Base-by-base conservation (phyloP, 2,888 invertebrate genomes). In the Chaetogeoica ovagalla region DNA sequence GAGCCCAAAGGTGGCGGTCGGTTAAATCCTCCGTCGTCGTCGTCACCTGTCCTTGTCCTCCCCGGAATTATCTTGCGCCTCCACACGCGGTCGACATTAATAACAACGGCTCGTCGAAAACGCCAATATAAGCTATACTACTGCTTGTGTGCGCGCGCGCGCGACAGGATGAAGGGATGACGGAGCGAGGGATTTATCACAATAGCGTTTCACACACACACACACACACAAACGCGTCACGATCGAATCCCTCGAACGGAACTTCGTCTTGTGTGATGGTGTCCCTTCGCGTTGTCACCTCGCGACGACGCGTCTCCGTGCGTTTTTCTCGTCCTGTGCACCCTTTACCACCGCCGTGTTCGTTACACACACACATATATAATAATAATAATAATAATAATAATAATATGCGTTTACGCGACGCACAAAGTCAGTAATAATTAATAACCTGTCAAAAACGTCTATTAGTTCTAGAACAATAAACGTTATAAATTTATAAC, bases 31-130 rank as follows among this genome's bases (percentile, higher is more conserved):
- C 55, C 55, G 55, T 6, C 30, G 30, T 4, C 30, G 30, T 4
- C 30, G 30, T 30, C 6, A 52, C 37, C 15, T 11, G 19, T 57
- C 5, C 23, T 5, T 30, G 30, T 15, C n/a, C 55, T 55, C 21
- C 19, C 7, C 9, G 69, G 21, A 62, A 55, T 72, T 62, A 52
- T 48, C 55, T 65, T 55, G 55, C 52, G 30, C 73, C n/a, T n/a
- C 55, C 55, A 57, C 57, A 23, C 48, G 9, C n/a, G 76, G 76
- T 76, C 52, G 68, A 77, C 77, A 55, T 70, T 70, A 62, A 60
- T 77, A 77, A 77, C 69, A 77, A 77, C 69, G 77, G 77, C 69
- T 69, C 77, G 77, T 77, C 77, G 77, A 77, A 69, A 77, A 69
- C 69, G 62, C 69, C 77, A 77, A 66, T 59, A 66, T 57, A 43